Evolutionary conservation across 2,797 vertebrate species (phyloP).

Genomic region (Lutjanus argentimaculatus): DNA sequence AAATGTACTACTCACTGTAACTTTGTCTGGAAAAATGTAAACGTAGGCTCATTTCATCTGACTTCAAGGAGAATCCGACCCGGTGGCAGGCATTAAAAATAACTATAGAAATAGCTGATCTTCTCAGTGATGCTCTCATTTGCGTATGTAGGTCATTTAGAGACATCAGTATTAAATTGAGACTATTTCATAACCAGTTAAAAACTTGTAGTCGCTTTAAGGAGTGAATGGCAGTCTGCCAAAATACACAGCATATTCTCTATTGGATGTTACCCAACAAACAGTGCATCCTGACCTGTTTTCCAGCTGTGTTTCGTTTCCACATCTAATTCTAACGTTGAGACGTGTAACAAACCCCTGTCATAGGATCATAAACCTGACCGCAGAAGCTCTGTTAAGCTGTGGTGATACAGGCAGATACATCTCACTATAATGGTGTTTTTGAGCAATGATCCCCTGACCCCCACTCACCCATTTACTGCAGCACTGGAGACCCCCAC

Average conservation of each 20-base stretch:
- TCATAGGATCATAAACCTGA: conserved; percentile 26
- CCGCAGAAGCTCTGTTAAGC: conserved; percentile 13
- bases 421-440: conserved; percentile 2
- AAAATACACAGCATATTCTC: conserved; percentile 2
- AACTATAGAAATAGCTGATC: too few species aligned
- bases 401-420: not conserved
- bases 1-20: too few species aligned
- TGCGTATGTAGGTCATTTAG: too few species aligned
- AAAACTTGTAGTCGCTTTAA: too few species aligned
- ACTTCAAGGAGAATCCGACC: too few species aligned
- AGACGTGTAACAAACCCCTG: conserved; percentile 5
- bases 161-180: too few species aligned
- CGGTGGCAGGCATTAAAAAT: too few species aligned
- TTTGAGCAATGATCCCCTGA: not conserved
- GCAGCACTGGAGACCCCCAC: conserved; percentile 5
- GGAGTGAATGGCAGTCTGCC: not conserved
- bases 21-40: too few species aligned
- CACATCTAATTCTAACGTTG: not conserved
- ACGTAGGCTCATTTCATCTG: too few species aligned
- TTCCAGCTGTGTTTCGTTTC: not conserved
- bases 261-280: not conserved
- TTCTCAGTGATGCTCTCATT: too few species aligned
- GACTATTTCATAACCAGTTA: too few species aligned
- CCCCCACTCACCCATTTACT: not conserved
- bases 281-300: not conserved